Conservation (phyloP, 1,140 invertebrate genomes). For the Penaeus chinensis region DNA sequence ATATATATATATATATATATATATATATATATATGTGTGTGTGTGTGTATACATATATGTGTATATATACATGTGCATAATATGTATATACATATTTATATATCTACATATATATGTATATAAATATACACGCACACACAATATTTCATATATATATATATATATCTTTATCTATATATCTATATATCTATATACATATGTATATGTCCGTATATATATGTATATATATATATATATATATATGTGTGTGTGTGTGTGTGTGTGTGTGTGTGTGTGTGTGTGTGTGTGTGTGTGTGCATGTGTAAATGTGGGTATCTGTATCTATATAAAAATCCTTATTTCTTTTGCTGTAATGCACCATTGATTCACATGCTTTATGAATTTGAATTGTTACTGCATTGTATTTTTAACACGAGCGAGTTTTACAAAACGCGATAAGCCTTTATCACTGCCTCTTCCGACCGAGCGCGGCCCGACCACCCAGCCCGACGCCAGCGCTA, state of each 20-base stretch:
- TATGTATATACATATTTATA: not conserved
- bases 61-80: not conserved
- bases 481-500: no score
- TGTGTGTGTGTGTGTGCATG: slow-evolving; percentile 28
- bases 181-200: not conserved
- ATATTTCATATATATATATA: no score
- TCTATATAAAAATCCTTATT: not conserved
- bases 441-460: no score
- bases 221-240: not conserved
- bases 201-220: not conserved
- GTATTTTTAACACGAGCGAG: no score
- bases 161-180: no score
- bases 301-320: slow-evolving; percentile 16
- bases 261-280: slow-evolving; percentile 30
- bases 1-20: not conserved
- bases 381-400: no score
- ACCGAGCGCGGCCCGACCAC: no score
- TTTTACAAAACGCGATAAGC: no score
- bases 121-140: not conserved
- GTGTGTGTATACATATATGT: not conserved
- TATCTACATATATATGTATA: not conserved
- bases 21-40: not conserved
- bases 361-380: no score
- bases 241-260: not conserved
- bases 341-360: no score